Evolutionary conservation across 2,113 vertebrate genomes (phyloP).

Genomic region (Petromus typicus): DNA sequence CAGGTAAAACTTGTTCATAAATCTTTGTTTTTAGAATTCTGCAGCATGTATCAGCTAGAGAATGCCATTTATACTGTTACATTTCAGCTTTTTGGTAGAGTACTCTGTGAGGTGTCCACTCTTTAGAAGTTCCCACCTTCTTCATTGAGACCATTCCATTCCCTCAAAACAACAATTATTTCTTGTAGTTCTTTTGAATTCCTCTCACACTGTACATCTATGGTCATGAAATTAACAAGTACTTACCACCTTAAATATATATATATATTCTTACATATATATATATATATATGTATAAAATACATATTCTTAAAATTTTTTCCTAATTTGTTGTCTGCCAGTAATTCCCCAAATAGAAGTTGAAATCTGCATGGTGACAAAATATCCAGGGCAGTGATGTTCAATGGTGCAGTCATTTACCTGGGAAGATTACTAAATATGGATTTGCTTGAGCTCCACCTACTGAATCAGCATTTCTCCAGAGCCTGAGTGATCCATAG

Average conservation of each 20-base stretch:
- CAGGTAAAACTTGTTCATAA: slow-evolving; percentile 4
- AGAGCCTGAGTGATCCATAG: slow-evolving; percentile 36
- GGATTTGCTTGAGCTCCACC: background rate
- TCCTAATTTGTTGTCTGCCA: slow-evolving; percentile 13
- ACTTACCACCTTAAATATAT: background rate
- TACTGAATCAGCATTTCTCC: slow-evolving; percentile 20
- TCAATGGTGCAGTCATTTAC: slow-evolving; percentile 33
- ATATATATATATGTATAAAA: too few relatives aligned
- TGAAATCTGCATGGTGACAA: slow-evolving; percentile 7
- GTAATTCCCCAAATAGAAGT: slow-evolving; percentile 46
- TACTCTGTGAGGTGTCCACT: background rate
- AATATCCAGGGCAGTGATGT: slow-evolving; percentile 34
- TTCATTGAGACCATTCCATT: background rate
- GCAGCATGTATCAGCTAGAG: background rate
- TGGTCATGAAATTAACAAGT: slow-evolving; percentile 26
- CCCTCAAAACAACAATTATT: background rate
- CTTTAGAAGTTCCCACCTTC: background rate
- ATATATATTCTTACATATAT: background rate
- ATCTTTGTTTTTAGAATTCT: slow-evolving; percentile 36
- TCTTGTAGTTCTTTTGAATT: slow-evolving; percentile 37
- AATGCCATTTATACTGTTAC: background rate
- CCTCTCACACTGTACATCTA: background rate
- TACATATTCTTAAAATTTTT: background rate
- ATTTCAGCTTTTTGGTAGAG: background rate
- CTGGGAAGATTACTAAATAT: background rate